Evolutionary conservation across 2,113 vertebrate species (phyloP).

Genomic region (Caloenas nicobarica): DNA sequence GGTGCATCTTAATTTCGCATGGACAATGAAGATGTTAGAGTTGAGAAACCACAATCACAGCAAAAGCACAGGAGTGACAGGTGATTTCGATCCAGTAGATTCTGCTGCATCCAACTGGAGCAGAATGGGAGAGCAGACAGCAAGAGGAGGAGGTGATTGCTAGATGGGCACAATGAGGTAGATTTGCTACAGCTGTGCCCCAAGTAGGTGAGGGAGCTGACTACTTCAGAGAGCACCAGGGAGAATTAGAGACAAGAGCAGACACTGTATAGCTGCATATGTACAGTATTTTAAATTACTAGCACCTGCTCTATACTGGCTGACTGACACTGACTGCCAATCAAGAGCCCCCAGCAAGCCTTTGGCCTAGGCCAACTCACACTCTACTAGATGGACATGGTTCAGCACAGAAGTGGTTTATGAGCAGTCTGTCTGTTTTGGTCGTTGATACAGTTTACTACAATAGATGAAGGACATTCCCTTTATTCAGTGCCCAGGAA

Average conservation of each 20-base stretch:
- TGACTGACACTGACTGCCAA: not conserved
- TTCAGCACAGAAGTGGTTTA: fast-evolving
- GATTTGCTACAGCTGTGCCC: not conserved
- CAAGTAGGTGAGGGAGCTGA: not conserved
- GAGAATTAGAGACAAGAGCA: not conserved
- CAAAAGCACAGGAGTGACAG: not conserved
- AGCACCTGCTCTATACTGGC: not conserved
- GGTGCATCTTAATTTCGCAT: not conserved
- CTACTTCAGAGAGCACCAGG: not conserved
- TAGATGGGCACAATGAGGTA: fast-evolving
- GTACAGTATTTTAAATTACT: not conserved
- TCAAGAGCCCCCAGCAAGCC: not conserved
- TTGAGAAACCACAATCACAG: not conserved
- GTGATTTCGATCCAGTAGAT: fast-evolving
- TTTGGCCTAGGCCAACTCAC: not conserved
- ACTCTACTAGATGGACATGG: not conserved
- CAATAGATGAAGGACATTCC: not conserved
- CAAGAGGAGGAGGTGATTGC: not conserved
- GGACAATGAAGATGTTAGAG: not conserved
- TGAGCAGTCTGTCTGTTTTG: not conserved
- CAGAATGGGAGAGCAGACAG: not conserved
- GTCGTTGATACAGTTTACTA: not conserved
- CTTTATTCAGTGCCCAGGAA: not conserved
- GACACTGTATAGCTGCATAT: too few species aligned
- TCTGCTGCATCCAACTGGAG: not conserved